Evolutionary conservation across 2,888 invertebrate genomes (phyloP), one percentile per base, ranked within the genome.

Genomic region (Nysson spinosus): DNA sequence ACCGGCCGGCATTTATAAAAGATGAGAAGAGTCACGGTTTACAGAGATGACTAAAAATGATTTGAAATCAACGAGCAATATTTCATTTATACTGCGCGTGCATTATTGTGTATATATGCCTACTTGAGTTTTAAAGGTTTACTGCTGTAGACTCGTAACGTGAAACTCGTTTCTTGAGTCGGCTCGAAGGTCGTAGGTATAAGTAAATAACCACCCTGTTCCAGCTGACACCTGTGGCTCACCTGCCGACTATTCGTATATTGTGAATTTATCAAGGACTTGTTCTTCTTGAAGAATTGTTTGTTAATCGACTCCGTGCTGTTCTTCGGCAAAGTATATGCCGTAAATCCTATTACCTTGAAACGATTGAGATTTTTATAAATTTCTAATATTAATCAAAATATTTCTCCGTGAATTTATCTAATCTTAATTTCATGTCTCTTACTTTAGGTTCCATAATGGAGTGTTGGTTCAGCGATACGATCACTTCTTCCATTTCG

Each of bases 201-300:
- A 39, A 97, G 90, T 30, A 97, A 89, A 85, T 95, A 97, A 20
- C 93, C 92, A 1, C 95, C 96, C 69, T 93, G 91, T 79, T 95
- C 94, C 72, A 96, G 87, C 66, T 92, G 92, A 83, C 94, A 94
- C 77, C 95, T 91, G 85, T 90, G 92, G 83, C 92, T 94, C 55
- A 96, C 95, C 89, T 96, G 96, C 73, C 96, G 90, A 80, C 96
- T 95, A 84, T 97, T 97, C 1, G 96, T 96, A 82, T 97, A 97
- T 80, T 96, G 95, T 0, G 96, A 96, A 87, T 96, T 96, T 30
- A 95, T 91, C 51, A 95, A 90, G 40, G 95, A 95, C 81, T 96
- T 96, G 80, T 94, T 94, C 81, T 93, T 94, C 85, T 94, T 95
- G 85, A 96, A 96, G 85, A 95, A 96, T 17, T 91, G 89, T 75